Evolutionary conservation across 2,797 vertebrate species (phyloP), one percentile per base, ranked within the genome.

Genomic region (Cyprinodon diabolis): DNA sequence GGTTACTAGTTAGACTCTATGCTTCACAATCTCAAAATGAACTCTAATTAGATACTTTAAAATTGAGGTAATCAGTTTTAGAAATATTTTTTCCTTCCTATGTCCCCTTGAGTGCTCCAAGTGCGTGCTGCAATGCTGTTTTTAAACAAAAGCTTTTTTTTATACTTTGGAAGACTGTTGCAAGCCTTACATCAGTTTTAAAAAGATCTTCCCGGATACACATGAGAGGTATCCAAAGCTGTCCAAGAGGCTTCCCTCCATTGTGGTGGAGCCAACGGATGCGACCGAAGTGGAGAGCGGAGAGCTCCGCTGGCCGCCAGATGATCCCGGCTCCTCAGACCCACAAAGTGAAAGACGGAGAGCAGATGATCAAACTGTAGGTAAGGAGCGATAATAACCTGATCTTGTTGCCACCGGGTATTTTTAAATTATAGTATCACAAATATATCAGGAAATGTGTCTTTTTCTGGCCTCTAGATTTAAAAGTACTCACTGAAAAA

Each of bases 231-330:
- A 94, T 78, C 96, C 96, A 5, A 97, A 97, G 92, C 78, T 97
- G 86, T 94, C 95, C 72, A 96, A 97, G 91, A 94, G 96, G 65
- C 92, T 97, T 79, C 96, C 96, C 0, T 97, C 96, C 0, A 97
- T 97, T 3, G 96, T 97, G 71, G 96, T 97, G 77, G 96, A 97
- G 90, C 96, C 96, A 0, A 95, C 92, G 0, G 96, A 97, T 49
- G 94, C 89, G 0, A 90, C 93, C 0, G 96, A 97, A 68, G 96
- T 97, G 82, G 96, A 97, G 90, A 97, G 96, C 0, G 96, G 96
- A 19, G 96, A 97, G 93, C 93, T 97, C 3, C 95, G 96, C 74
- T 97, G 96, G 96, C 96, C 96, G 3, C 96, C 96, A 0, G 96
- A 96, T 49, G 95, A 97, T 73, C 89, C 95, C 30, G 92, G 90